phyloP scores from a whole-genome alignment of 2,113 vertebrate species.

The Limanda limanda region DNA sequence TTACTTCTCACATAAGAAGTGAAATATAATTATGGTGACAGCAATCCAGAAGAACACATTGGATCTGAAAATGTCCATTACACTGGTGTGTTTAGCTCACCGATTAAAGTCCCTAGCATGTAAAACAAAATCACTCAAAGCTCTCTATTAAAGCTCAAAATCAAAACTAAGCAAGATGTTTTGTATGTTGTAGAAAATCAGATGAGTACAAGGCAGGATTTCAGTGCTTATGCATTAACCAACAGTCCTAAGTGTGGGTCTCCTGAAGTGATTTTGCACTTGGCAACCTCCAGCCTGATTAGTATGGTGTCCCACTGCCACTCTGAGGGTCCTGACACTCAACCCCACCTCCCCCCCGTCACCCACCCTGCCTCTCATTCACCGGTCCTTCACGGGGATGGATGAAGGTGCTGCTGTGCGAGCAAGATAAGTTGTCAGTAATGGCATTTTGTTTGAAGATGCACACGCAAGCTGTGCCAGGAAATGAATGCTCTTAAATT shows the following conservation, averaged over 20 bases:
- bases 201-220: not conserved
- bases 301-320: conserved; percentile 25
- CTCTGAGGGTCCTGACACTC: conserved; percentile 26
- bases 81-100: no score
- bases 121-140: no score
- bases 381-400: conserved; percentile 37
- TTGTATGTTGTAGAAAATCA: not conserved
- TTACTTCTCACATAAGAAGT: no score
- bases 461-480: conserved; percentile 43
- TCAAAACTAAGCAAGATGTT: no score
- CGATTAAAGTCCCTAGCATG: no score
- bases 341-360: conserved; percentile 30
- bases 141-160: no score
- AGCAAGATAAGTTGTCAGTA: conserved; percentile 57
- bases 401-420: conserved; percentile 46
- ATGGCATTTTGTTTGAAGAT: conserved; percentile 60
- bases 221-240: not conserved
- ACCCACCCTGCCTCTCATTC: conserved; percentile 27
- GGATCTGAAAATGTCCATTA: no score
- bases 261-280: conserved; percentile 18
- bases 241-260: conserved; percentile 23
- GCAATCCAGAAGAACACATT: no score
- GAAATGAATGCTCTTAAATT: conserved; percentile 42
- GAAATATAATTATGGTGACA: no score
- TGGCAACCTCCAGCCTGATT: conserved; percentile 24